Evolutionary conservation across 2,888 invertebrate species (phyloP), one percentile per base, ranked within the genome.

Genomic region (Hesperia comma): DNA sequence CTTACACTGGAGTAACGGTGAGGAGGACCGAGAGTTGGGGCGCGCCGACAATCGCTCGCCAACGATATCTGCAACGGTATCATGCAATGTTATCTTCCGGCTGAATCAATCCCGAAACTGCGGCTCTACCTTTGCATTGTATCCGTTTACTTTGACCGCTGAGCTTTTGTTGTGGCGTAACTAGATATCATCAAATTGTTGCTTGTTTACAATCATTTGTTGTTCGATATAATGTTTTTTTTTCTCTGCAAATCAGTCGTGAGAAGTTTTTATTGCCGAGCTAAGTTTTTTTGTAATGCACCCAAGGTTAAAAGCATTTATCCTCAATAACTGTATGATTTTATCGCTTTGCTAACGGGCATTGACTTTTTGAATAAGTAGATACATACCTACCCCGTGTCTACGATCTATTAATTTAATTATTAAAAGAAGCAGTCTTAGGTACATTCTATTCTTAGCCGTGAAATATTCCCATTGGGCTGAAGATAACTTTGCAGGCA

Each of bases 21-120:
- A 78, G 77, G 77, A 78, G 77, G 78, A 69, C 75, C 71, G 46
- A 67, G 72, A 77, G 75, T 76, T 73, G 72, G 77, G 79, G 26
- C 82, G 79, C 81, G 80, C 75, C 72, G 75, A 80, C 84, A 79
- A 81, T 83, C 80, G 83, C 77, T 75, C 81, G 81, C 81, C 79
- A 86, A 81, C 82, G 81, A 87, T 87, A 83, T 80, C 77, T 67
- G 72, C 82, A 88, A 90, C 90, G 90, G 90, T 87, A 90, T 82
- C 77, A 74, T 71, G 79, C 81, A 81, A 80, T 86, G 82, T 83
- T 87, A 88, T 88, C 88, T 87, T 77, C 78, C 69, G 66, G 67
- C 63, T 70, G 69, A 71, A 70, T 69, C 57, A 62, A 41, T 62
- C 61, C 43, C 64, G 26, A 64, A 64, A 49, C 57, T 53, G 26